Evolutionary conservation across 2,797 vertebrate species (phyloP).

Genomic region (Megaceryle alcyon): DNA sequence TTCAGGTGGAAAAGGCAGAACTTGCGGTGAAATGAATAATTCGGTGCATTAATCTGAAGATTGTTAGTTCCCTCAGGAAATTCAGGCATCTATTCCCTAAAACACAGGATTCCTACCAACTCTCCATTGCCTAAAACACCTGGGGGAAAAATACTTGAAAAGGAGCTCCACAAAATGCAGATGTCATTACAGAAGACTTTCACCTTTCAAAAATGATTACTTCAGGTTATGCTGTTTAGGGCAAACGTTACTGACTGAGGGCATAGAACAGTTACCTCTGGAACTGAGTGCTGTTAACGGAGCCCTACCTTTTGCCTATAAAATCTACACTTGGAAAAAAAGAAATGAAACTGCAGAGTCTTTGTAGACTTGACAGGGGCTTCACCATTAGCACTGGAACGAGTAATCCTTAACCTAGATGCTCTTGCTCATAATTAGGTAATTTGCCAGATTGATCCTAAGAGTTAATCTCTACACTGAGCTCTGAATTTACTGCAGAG

Average conservation of each 20-base stretch:
- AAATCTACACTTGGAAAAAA: neutral
- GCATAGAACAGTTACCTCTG: neutral
- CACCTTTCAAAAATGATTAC: neutral
- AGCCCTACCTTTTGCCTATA: neutral
- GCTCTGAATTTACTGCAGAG: neutral
- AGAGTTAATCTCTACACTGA: neutral
- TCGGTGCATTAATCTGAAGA: neutral
- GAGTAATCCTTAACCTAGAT: neutral
- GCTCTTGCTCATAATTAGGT: neutral
- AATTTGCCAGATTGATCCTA: neutral
- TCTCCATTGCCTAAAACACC: neutral
- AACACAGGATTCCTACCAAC: neutral
- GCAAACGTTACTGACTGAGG: neutral
- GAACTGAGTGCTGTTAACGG: neutral
- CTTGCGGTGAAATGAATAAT: neutral
- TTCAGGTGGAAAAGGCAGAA: neutral
- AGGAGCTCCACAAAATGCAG: neutral
- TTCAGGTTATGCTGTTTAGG: neutral
- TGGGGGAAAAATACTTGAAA: neutral
- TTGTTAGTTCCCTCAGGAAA: neutral
- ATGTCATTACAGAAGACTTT: neutral
- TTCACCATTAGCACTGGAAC: neutral
- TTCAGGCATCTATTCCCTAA: neutral
- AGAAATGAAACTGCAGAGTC: neutral
- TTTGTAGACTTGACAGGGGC: neutral